Evolutionary conservation across 2,888 invertebrate genomes (phyloP).

Genomic region (Parelbella ahira): DNA sequence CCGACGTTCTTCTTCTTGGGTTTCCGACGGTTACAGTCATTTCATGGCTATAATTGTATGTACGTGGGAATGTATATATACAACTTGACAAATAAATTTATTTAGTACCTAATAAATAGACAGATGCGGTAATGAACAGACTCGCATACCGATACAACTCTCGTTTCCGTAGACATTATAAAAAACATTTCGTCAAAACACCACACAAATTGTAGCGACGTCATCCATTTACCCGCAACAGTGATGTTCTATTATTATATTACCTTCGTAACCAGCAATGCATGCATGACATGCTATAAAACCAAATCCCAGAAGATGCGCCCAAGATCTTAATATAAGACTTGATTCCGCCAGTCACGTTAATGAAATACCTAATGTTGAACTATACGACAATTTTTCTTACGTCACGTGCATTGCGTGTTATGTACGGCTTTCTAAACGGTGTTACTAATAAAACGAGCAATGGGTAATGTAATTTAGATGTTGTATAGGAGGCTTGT

Average conservation of each 20-base stretch:
- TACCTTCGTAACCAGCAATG: not conserved
- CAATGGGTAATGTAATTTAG: not conserved
- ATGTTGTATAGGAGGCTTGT: not conserved
- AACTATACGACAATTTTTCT: no score
- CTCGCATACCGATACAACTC: no score
- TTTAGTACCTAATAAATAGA: no score
- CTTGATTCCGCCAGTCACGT: conserved; percentile 7
- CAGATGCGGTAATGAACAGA: no score
- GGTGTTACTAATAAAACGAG: not conserved
- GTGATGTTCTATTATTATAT: not conserved
- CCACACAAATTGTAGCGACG: not conserved
- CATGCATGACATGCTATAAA: no score
- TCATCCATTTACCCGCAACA: not conserved
- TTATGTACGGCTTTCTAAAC: not conserved
- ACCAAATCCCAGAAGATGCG: not conserved
- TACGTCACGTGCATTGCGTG: not conserved
- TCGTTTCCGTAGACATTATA: no score
- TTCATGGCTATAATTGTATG: no score
- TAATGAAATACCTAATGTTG: not conserved
- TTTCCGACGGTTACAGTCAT: no score
- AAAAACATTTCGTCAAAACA: no score
- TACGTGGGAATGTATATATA: no score
- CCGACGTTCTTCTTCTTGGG: no score
- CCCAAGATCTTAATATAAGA: conserved; percentile 5
- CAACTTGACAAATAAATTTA: no score